Evolutionary conservation across 2,797 vertebrate genomes (phyloP).

Genomic region (Lagodon rhomboides): DNA sequence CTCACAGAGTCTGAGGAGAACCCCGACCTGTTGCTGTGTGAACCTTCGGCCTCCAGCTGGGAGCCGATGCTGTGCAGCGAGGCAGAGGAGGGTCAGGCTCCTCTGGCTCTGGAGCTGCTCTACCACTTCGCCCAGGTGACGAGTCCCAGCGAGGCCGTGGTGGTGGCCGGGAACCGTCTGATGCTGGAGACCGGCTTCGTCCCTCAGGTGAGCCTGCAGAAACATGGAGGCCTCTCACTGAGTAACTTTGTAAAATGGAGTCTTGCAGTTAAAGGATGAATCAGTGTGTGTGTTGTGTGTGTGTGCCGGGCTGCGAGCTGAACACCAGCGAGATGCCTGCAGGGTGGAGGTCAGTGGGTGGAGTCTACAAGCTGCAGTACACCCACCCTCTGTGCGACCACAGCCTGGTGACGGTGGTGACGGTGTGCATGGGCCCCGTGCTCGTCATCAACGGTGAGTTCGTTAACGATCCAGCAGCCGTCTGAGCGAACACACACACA

Average conservation of each 20-base stretch:
- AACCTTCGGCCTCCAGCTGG: constrained; percentile 67
- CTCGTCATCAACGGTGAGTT: constrained; percentile 90
- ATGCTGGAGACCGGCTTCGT: constrained; percentile 95
- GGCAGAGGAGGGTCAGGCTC: constrained; percentile 88
- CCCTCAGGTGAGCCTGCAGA: constrained; percentile 85
- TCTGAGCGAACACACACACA: background rate
- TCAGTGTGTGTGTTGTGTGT: background rate
- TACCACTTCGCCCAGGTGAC: constrained; percentile 83
- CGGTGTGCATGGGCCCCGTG: constrained; percentile 88
- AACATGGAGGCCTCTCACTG: background rate
- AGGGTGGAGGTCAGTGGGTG: constrained; percentile 86
- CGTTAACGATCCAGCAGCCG: background rate
- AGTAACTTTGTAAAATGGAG: too few species aligned
- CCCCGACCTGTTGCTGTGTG: background rate
- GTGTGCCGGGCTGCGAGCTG: constrained; percentile 82
- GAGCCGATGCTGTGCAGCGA: constrained; percentile 96
- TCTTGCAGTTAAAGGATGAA: too few species aligned
- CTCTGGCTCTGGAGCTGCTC: constrained; percentile 92
- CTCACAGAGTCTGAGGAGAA: background rate
- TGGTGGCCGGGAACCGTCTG: constrained; percentile 89
- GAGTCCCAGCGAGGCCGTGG: constrained; percentile 87
- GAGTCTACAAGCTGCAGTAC: constrained; percentile 92
- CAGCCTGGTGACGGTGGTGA: constrained; percentile 86
- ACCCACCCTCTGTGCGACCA: constrained; percentile 89
- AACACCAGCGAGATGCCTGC: constrained; percentile 88